Evolutionary conservation across 2,888 invertebrate genomes (phyloP).

Genomic region (Brenthis ino): DNA sequence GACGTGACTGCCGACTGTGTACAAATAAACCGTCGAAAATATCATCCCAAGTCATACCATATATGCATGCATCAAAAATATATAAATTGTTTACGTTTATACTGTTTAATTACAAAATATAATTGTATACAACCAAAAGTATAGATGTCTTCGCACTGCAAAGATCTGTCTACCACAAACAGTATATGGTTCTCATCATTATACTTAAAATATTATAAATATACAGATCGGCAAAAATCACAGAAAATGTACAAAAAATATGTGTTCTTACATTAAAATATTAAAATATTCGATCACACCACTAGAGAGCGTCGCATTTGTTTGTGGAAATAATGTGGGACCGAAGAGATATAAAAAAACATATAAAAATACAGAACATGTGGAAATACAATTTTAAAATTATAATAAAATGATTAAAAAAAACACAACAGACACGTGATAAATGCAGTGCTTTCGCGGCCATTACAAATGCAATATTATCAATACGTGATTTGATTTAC

Average conservation of each 20-base stretch:
- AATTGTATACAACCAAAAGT: neutral
- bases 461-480: neutral
- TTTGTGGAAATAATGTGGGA: slow-evolving; percentile 1
- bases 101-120: neutral
- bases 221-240: slow-evolving; percentile 37
- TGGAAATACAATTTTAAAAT: neutral
- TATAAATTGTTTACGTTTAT: neutral
- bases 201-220: slow-evolving; percentile 11
- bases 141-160: slow-evolving; percentile 9
- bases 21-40: neutral
- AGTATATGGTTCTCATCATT: neutral
- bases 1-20: slow-evolving; percentile 29
- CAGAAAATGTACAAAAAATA: slow-evolving; percentile 30
- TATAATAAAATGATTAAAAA: slow-evolving; percentile 15
- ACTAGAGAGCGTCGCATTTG: slow-evolving; percentile 42
- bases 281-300: slow-evolving; percentile 38
- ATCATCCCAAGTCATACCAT: neutral
- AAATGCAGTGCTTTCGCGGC: slow-evolving; percentile 32
- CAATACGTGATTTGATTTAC: neutral
- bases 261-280: slow-evolving; percentile 27
- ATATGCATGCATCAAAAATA: neutral
- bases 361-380: slow-evolving; percentile 6
- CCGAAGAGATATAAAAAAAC: neutral
- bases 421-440: slow-evolving; percentile 21
- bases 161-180: slow-evolving; percentile 1